Conservation (phyloP, 2,797 vertebrate genomes). For the Helicolenus hilgendorfi region DNA sequence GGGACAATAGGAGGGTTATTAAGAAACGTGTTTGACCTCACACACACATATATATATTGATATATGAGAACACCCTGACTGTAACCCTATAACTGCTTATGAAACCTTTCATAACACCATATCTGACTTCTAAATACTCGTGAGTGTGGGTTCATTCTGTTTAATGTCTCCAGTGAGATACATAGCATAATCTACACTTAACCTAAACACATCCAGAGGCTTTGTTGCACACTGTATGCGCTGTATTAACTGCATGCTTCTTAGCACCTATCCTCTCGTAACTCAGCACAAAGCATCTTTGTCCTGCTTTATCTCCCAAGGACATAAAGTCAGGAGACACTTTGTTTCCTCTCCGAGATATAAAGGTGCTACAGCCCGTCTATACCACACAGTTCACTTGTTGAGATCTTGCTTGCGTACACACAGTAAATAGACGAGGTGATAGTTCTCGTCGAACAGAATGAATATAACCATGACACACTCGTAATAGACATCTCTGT, state of each 20-base stretch:
- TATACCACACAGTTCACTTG: conserved; percentile 11
- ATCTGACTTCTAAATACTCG: background rate
- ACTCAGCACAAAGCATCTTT: conserved; percentile 64
- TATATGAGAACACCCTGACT: background rate
- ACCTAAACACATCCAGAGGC: conserved; percentile 46
- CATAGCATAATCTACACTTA: conserved; percentile 8
- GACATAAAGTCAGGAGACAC: conserved; percentile 60
- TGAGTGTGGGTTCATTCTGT: conserved; percentile 3
- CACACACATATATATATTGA: background rate
- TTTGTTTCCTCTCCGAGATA: conserved; percentile 34
- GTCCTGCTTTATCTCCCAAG: conserved; percentile 72
- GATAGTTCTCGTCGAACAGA: conserved; percentile 18
- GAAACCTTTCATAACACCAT: conserved; percentile 4
- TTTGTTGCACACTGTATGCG: conserved; percentile 21
- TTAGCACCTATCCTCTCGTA: conserved; percentile 41
- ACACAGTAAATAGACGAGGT: background rate
- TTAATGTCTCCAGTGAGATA: conserved; percentile 27
- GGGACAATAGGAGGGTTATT: no score
- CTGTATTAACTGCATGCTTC: conserved; percentile 6
- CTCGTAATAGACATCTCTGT: conserved; percentile 59
- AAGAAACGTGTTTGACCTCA: background rate
- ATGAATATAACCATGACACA: conserved; percentile 33
- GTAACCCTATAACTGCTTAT: background rate
- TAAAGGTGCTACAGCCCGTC: conserved; percentile 26
- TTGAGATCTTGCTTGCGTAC: background rate